Evolutionary conservation across 2,888 invertebrate genomes (phyloP), one percentile per base, ranked within the genome.

Genomic region (Synergus japonicus): DNA sequence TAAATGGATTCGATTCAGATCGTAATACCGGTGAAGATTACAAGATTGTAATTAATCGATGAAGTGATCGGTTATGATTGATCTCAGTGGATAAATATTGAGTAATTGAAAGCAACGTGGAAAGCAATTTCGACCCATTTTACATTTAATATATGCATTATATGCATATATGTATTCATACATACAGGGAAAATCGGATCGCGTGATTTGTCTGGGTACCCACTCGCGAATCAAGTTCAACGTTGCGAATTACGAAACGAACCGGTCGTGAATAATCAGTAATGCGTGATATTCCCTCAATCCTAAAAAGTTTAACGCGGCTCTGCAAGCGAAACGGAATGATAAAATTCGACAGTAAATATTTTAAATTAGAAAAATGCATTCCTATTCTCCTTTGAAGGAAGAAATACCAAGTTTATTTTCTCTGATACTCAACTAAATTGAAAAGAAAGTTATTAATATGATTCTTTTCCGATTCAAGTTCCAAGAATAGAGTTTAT

Each of bases 251-350:
- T 73, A 73, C 54, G n/a, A 73, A 73, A 73, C 73, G 29, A 73
- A 73, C 73, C 73, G 37, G 73, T 73, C 54, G 29, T 49, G 73
- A 73, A 37, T 37, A 49, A 54, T 73, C 73, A 73, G 54, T 73
- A 73, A 73, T 73, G 73, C 73, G 49, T 73, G 73, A 73, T 73
- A 73, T 73, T 54, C 73, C 29, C 73, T n/a, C 37, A 29, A 73
- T 54, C 37, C 73, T 73, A 46, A 73, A 54, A 15, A 29, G 37
- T 12, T 69, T 69, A 54, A 41, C 54, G 73, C 37, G 73, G 37
- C 37, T 46, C 54, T 54, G 49, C 73, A 54, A 73, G 37, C 49
- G 73, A 73, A 54, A 73, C 73, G 29, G 29, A 73, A 54, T 73
- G 22, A 73, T 73, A 73, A 60, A 60, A n/a, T 73, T 69, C 46